Evolutionary conservation across 2,888 invertebrate genomes (phyloP).

Genomic region (Morpho helenor): DNA sequence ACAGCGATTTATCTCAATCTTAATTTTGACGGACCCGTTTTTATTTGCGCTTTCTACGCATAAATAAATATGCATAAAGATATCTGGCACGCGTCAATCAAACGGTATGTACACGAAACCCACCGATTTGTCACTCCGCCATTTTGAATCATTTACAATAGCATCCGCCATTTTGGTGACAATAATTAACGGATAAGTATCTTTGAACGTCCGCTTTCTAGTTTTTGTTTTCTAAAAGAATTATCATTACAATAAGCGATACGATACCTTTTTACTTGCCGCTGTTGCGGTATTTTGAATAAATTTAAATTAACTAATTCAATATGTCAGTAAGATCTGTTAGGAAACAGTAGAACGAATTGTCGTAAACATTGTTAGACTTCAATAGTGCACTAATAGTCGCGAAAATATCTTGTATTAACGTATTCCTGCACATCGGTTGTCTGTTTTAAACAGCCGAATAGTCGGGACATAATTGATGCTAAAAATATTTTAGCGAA

Average conservation of each 20-base stretch:
- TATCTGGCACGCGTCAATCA: constrained; percentile 79
- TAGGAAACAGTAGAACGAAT: constrained; percentile 51
- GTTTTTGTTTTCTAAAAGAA: constrained; percentile 77
- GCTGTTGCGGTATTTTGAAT: constrained; percentile 76
- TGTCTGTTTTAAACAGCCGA: constrained; percentile 11
- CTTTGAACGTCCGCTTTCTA: constrained; percentile 70
- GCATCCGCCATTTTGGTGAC: constrained; percentile 72
- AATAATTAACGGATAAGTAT: constrained; percentile 78
- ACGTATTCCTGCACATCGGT: neutral
- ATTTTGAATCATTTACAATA: constrained; percentile 69
- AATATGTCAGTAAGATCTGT: constrained; percentile 45
- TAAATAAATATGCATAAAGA: constrained; percentile 73
- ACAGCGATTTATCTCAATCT: constrained; percentile 64
- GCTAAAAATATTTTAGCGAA: constrained; percentile 58
- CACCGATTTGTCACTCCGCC: constrained; percentile 74
- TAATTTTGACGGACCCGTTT: constrained; percentile 64
- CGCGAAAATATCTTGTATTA: constrained; percentile 1
- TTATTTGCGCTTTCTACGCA: constrained; percentile 76
- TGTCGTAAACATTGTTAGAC: neutral
- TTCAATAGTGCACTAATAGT: neutral
- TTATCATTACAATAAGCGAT: constrained; percentile 76
- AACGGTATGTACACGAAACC: constrained; percentile 65
- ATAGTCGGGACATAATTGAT: constrained; percentile 29
- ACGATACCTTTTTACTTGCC: constrained; percentile 73
- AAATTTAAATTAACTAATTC: constrained; percentile 49